phyloP scores from a whole-genome alignment of 2,888 invertebrate genomes.

The Julus scanicus region DNA sequence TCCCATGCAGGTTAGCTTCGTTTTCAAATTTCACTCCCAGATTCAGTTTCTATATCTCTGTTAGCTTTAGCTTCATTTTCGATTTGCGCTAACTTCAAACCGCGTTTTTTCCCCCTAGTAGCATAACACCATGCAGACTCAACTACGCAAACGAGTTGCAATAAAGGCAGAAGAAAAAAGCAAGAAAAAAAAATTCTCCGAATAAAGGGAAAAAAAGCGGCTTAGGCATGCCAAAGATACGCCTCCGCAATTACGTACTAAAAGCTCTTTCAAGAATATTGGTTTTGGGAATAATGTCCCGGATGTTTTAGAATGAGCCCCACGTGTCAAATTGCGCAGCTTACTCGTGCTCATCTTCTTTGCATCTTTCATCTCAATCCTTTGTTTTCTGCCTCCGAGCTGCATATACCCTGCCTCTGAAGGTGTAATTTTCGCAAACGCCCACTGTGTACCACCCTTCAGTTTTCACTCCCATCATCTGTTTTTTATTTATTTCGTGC shows the following conservation, averaged over 20 bases:
- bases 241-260: conserved; percentile 42
- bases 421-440: neutral
- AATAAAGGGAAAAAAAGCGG: neutral
- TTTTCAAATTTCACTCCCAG: too few relatives aligned
- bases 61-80: too few relatives aligned
- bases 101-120: neutral
- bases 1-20: too few relatives aligned
- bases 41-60: too few relatives aligned
- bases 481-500: neutral
- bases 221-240: neutral
- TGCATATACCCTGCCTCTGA: neutral
- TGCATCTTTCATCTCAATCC: conserved; percentile 25
- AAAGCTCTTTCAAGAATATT: conserved; percentile 42
- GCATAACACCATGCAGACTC: neutral
- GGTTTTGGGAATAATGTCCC: conserved; percentile 35
- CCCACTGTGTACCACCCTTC: neutral
- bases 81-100: too few relatives aligned
- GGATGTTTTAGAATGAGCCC: conserved; percentile 42
- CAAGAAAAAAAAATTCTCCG: neutral
- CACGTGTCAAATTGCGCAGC: conserved; percentile 34
- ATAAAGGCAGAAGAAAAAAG: neutral
- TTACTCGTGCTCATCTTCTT: conserved; percentile 16
- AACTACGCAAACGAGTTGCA: neutral
- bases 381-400: conserved; percentile 4
- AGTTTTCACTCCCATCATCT: neutral